phyloP scores from a whole-genome alignment of 30 jellyfish, hydroid and myxozoan genomes.

The Catostylus mosaicus region DNA sequence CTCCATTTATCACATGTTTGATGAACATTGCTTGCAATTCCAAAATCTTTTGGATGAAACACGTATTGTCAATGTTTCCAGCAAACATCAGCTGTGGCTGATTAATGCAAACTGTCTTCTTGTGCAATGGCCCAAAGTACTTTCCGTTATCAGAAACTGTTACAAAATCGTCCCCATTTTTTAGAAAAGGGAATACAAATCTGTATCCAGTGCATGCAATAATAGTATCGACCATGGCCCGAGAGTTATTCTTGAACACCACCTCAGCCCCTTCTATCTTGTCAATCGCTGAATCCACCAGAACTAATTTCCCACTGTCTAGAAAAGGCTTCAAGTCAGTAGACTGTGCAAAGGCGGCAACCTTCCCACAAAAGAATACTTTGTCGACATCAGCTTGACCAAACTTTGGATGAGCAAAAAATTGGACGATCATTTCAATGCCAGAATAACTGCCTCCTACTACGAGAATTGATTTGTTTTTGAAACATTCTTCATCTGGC shows the following conservation, averaged over 20 bases:
- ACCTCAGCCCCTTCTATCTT: neutral
- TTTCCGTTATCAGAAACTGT: neutral
- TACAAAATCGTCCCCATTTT: constrained; percentile 1
- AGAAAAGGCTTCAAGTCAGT: constrained; percentile 22
- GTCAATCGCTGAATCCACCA: constrained; percentile 10
- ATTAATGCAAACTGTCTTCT: constrained; percentile 28
- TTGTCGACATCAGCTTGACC: constrained; percentile 34
- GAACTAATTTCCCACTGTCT: constrained; percentile 16
- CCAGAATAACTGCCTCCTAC: constrained; percentile 45
- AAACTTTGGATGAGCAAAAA: constrained; percentile 1
- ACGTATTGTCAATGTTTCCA: constrained; percentile 38
- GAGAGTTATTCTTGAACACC: constrained; percentile 5
- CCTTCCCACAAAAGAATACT: constrained; percentile 28
- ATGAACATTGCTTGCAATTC: constrained; percentile 22
- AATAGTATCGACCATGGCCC: constrained; percentile 9
- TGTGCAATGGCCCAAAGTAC: constrained; percentile 37
- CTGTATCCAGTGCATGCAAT: constrained; percentile 40
- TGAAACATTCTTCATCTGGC: neutral
- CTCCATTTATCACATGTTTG: neutral
- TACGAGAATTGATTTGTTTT: constrained; percentile 15
- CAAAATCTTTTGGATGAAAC: constrained; percentile 24
- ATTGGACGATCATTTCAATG: constrained; percentile 45
- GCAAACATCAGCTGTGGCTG: constrained; percentile 43
- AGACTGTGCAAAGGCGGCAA: neutral
- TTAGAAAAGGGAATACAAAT: constrained; percentile 31